phyloP scores from a whole-genome alignment of 2,888 invertebrate species.

The Tetragonisca angustula region DNA sequence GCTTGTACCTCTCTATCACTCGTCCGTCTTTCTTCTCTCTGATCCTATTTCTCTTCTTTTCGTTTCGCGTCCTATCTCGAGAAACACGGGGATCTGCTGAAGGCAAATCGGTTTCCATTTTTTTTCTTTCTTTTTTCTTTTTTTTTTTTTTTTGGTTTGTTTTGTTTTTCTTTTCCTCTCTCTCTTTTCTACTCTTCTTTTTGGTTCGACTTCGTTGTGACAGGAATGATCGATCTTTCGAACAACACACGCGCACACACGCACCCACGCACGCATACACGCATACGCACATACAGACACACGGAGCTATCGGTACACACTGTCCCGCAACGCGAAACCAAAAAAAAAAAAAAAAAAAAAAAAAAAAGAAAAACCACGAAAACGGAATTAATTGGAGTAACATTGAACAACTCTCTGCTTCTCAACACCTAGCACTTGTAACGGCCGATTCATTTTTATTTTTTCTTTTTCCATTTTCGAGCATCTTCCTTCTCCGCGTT shows the following conservation, averaged over 20 bases:
- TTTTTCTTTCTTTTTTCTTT: not conserved
- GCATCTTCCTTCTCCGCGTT: not conserved
- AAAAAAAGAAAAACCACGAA: conserved; percentile 28
- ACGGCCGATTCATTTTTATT: conserved; percentile 4
- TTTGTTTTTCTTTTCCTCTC: not conserved
- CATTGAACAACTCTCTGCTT: conserved; percentile 9
- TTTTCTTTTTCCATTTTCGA: conserved; percentile 4
- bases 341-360: not conserved
- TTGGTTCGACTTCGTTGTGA: conserved; percentile 63
- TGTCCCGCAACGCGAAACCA: conserved; percentile 49
- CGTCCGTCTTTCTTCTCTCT: not conserved
- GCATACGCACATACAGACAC: not conserved
- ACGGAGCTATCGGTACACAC: conserved; percentile 30
- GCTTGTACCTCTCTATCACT: conserved; percentile 24
- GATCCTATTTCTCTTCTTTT: not conserved
- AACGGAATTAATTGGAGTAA: conserved; percentile 34
- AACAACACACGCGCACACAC: not conserved
- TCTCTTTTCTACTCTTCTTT: not conserved
- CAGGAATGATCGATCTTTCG: conserved; percentile 57
- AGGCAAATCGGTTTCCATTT: conserved; percentile 31
- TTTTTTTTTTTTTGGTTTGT: not conserved
- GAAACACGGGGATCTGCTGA: conserved; percentile 55
- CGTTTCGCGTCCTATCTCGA: conserved; percentile 41
- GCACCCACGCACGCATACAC: too few relatives aligned
- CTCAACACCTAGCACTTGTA: conserved; percentile 24